These are phyloP conservation scores for Drosophila hydei DNA, from an alignment of 1,140 invertebrate species.

Conservation along the genomic window DNA sequence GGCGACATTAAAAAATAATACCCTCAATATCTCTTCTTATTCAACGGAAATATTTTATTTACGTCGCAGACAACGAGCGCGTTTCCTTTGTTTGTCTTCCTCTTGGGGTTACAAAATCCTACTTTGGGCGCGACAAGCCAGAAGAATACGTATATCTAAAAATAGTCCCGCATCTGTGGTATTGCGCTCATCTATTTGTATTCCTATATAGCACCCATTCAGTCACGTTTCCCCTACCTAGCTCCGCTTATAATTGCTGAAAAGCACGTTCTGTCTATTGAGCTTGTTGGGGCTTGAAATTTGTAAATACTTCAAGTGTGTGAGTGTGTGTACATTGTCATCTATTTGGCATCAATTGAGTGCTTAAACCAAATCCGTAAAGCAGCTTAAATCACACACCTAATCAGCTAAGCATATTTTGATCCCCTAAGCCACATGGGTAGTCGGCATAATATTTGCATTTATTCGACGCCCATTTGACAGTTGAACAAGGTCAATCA, in stretches of 20 bases:
- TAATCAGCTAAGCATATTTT: constrained; percentile 18
- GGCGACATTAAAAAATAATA: no score
- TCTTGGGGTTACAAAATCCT: no score
- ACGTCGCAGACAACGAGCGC: no score
- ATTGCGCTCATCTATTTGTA: neutral
- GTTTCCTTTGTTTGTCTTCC: no score
- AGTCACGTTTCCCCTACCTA: neutral
- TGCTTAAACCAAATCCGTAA: constrained; percentile 9
- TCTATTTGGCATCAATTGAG: constrained; percentile 10
- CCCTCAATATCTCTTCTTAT: no score
- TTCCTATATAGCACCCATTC: constrained; percentile 1
- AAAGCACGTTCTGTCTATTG: neutral
- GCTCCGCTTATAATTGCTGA: neutral
- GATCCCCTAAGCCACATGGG: constrained; percentile 26
- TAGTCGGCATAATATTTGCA: constrained; percentile 11
- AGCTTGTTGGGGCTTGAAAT: neutral
- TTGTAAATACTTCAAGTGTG: neutral
- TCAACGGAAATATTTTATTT: no score
- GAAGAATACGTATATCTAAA: no score
- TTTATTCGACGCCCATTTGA: neutral
- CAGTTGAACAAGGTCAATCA: constrained; percentile 32
- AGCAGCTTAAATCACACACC: constrained; percentile 52
- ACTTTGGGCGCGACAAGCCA: no score
- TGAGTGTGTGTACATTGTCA: neutral
- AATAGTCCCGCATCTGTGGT: neutral